Evolutionary conservation across 2,113 vertebrate genomes (phyloP), one percentile per base, ranked within the genome.

Genomic region (Campylomormyrus numenius): DNA sequence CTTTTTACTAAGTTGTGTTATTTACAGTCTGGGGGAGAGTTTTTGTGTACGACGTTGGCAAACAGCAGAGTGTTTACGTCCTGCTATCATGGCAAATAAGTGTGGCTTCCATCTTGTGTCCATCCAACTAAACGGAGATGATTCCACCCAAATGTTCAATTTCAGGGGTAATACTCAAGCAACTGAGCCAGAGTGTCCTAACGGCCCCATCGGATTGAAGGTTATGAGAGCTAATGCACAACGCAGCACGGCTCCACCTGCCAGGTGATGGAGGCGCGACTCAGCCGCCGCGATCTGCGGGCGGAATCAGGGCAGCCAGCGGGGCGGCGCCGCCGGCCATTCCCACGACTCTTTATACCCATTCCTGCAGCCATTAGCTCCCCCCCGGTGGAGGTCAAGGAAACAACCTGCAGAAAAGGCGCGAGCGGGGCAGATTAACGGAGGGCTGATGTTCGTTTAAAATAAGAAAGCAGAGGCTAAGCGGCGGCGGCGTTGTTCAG

Each of bases 101-200:
- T 85, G 83, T 39, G 42, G 83, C 21, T n/a, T 10, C 24, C 42
- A 85, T 86, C 89, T 80, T 13, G 62, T 90, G 87, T 80, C 31
- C 62, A 49, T 53, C 85, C 62, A 90, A 50, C 85, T 49, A 77
- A 90, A 90, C 48, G 42, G 66, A 49, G 66, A 77, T 90, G 88
- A 90, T 87, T 90, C 89, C 42, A 74, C 74, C 58, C 56, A 77
- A 90, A 90, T 88, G 85, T 87, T 70, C 89, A 87, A 74, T 90
- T 90, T 88, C 89, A 88, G 46, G 85, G 62, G 88, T 89, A 89
- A 89, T 89, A 88, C 88, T 89, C 87, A 35, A 27, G 46, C 85
- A 88, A 87, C 56, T 46, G 46, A 90, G 85, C 89, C 85, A 70
- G 46, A 77, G 39, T 88, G 66, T 66, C 85, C 89, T 90, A 87